phyloP scores from a whole-genome alignment of 2,888 invertebrate genomes.

The Nebria brevicollis region DNA sequence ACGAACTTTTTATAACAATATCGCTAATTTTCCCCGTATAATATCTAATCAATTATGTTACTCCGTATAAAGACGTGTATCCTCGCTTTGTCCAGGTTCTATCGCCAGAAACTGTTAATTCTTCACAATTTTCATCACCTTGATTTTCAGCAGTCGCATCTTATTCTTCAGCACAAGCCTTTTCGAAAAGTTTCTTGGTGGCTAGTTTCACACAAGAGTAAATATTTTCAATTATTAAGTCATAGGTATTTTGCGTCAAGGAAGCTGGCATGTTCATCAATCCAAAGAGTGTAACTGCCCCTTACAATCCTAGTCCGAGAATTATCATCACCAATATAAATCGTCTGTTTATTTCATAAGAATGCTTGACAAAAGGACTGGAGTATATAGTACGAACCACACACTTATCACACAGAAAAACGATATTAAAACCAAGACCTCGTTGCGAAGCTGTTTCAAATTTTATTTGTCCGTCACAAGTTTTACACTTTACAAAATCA shows the following conservation, averaged over 20 bases:
- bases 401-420: slow-evolving; percentile 35
- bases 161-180: slow-evolving; percentile 43
- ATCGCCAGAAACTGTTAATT: slow-evolving; percentile 35
- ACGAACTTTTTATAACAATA: slow-evolving; percentile 47
- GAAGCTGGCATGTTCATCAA: slow-evolving; percentile 50
- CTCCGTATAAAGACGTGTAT: slow-evolving; percentile 46
- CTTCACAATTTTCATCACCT: not conserved
- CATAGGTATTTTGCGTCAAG: slow-evolving; percentile 32
- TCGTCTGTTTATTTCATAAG: slow-evolving; percentile 48
- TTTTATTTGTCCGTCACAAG: slow-evolving; percentile 30
- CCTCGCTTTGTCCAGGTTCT: slow-evolving; percentile 44
- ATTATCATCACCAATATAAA: slow-evolving; percentile 48
- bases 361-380: too few species aligned
- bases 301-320: slow-evolving; percentile 48
- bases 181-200: slow-evolving; percentile 15
- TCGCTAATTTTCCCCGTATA: slow-evolving; percentile 48
- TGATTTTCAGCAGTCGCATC: slow-evolving; percentile 19
- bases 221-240: slow-evolving; percentile 39
- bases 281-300: slow-evolving; percentile 47
- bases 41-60: slow-evolving; percentile 48
- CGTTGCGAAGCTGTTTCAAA: slow-evolving; percentile 33
- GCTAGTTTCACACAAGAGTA: slow-evolving; percentile 24
- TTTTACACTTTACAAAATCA: slow-evolving; percentile 43
- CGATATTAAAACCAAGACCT: slow-evolving; percentile 46
- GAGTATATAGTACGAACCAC: slow-evolving; percentile 23